A percentile compares a stretch with the other conserved stretches of the same genome.
Evolutionary conservation across 2,113 vertebrate species (phyloP).

Genomic region (Onychorhynchus coronatus): DNA sequence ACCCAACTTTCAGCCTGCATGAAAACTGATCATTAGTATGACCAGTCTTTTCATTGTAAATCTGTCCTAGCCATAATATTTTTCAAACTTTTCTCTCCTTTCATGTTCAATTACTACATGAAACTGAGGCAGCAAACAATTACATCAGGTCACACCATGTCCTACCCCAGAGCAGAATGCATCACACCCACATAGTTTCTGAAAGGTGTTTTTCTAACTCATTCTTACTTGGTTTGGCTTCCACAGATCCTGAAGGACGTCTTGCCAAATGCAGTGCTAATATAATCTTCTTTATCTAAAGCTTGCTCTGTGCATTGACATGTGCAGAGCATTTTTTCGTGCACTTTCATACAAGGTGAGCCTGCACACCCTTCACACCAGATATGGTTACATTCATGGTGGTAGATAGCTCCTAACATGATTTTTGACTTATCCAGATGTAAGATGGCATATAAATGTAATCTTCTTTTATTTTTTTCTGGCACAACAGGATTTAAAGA

Average conservation of each 20-base stretch:
- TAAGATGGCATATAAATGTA: constrained; percentile 19
- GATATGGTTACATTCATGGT: background rate
- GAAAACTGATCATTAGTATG: background rate
- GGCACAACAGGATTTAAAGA: background rate
- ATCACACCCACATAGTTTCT: background rate
- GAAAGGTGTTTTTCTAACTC: background rate
- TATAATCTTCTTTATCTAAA: background rate
- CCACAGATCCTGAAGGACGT: background rate
- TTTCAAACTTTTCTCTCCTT: accelerated
- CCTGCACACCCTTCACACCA: background rate
- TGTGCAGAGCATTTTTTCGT: background rate
- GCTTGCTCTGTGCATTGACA: background rate
- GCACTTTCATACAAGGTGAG: background rate
- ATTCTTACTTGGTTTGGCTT: background rate
- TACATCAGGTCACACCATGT: accelerated
- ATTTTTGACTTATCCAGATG: constrained; percentile 13
- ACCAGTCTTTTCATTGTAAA: background rate
- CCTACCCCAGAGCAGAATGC: background rate
- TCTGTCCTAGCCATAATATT: accelerated
- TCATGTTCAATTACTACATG: background rate
- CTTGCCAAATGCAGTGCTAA: background rate
- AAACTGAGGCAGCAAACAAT: background rate
- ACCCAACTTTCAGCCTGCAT: background rate
- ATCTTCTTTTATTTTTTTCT: constrained; percentile 19
- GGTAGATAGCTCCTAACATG: background rate